Evolutionary conservation across 2,113 vertebrate species (phyloP), one percentile per base, ranked within the genome.

Genomic region (Cettia cetti): DNA sequence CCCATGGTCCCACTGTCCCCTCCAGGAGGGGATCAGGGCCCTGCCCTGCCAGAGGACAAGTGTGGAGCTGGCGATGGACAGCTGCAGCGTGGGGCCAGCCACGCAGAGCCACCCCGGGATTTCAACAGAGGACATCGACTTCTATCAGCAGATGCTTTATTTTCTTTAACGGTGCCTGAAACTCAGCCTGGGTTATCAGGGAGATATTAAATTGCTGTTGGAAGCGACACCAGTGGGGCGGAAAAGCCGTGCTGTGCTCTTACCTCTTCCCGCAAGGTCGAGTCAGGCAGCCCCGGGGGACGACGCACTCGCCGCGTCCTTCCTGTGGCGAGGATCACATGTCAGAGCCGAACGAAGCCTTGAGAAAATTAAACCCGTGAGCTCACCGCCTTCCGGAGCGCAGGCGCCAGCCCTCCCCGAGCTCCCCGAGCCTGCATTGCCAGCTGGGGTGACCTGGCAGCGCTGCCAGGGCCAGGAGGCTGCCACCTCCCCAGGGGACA

Each of bases 191-290:
- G 70, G 65, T 86, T 95, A 89, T 95, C 95, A 47, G 90, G 70
- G 60, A 94, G 93, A 87, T 89, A 94, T 90, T 89, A 89, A 96
- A 94, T 96, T 95, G 93, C 96, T 85, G 85, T 68, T 89, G 95
- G 92, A 89, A 96, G 93, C 59, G 42, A 63, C 95, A 86, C 92
- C 92, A 53, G 92, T 1, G 6, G 84, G 92, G 81, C 9, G 42
- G 92, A 89, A 91, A 94, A 94, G 93, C 93, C 13, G 2, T 24
- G 77, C 86, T 81, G 95, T 89, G 90, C 90, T 95, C 93, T 94
- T 92, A 81, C 92, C 93, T 96, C 96, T 92, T 82, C 93, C 90
- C 96, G 82, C 95, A 96, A 96, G 95, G 95, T 96, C 92, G 56
- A 94, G 93, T 3, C 92, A 88, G 91, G 33, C 89, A 44, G 90